These are phyloP conservation scores for Miichthys miiuy DNA, from an alignment of 2,797 vertebrate genomes.

Conservation along the genomic window DNA sequence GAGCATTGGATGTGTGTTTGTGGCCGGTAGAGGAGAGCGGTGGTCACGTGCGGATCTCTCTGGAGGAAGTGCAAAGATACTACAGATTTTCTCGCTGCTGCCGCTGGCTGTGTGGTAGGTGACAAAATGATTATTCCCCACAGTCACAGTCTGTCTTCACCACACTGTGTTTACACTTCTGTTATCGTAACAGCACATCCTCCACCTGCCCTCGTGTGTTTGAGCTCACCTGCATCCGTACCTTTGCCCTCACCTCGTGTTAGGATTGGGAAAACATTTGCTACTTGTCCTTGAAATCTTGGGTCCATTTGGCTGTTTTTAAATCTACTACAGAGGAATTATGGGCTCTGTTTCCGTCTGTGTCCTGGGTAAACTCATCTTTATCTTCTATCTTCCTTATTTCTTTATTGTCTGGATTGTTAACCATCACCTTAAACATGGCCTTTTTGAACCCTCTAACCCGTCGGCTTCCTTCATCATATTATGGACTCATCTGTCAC, in stretches of 20 bases:
- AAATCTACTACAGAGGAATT: not conserved
- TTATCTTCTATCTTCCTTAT: not conserved
- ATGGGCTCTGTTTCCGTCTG: not conserved
- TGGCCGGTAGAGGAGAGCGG: conserved; percentile 63
- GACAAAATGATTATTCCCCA: not conserved
- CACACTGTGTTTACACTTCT: not conserved
- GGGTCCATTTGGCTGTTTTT: not conserved
- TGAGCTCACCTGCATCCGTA: conserved; percentile 1
- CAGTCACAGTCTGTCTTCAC: not conserved
- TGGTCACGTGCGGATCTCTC: conserved; percentile 77
- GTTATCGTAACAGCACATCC: not conserved
- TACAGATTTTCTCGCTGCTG: conserved; percentile 82
- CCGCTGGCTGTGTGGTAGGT: conserved; percentile 84
- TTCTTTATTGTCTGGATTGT: not conserved
- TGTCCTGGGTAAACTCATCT: not conserved
- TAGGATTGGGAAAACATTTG: not conserved
- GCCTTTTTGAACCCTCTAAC: conserved; percentile 27
- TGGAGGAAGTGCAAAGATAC: conserved; percentile 85
- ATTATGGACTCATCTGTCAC: conserved; percentile 33
- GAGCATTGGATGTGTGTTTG: conserved; percentile 59
- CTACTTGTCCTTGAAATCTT: not conserved
- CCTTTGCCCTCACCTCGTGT: not conserved
- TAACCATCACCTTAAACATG: not conserved
- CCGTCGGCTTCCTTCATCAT: conserved; percentile 3
- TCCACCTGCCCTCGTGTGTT: not conserved